Conservation (phyloP, 2,113 vertebrate species). For the Harpagus bidentatus region DNA sequence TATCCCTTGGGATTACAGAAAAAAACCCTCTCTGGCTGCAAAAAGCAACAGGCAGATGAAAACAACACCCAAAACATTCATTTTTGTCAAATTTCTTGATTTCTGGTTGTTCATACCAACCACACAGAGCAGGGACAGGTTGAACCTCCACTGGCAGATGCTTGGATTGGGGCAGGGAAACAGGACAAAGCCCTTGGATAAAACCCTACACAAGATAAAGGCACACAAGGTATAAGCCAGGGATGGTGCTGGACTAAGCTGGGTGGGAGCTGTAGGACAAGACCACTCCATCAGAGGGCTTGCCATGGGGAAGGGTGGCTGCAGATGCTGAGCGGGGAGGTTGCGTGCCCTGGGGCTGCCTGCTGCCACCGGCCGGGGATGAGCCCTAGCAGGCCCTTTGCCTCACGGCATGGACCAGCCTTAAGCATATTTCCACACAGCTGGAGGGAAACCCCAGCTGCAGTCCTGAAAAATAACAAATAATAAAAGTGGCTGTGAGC, state of each 20-base stretch:
- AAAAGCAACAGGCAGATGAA: background rate
- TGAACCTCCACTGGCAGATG: background rate
- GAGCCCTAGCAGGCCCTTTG: background rate
- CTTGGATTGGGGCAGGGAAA: background rate
- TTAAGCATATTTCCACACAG: slow-evolving; percentile 66
- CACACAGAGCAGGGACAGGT: fast-evolving
- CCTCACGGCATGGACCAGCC: background rate
- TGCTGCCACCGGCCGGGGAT: background rate
- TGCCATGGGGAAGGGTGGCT: background rate
- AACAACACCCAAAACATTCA: background rate
- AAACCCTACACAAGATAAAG: background rate
- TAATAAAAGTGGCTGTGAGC: slow-evolving; percentile 62
- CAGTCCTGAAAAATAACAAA: slow-evolving; percentile 66
- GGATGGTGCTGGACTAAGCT: background rate
- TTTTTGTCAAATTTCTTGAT: background rate
- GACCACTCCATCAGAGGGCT: background rate
- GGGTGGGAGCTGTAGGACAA: background rate
- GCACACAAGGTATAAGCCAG: fast-evolving
- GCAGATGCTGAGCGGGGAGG: background rate
- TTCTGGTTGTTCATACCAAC: background rate
- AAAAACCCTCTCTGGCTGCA: fast-evolving
- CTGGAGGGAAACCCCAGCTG: slow-evolving; percentile 76
- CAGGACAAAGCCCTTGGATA: background rate
- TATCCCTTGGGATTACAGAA: background rate
- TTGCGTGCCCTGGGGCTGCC: background rate